Evolutionary conservation across 2,888 invertebrate genomes (phyloP).

Genomic region (Callosobruchus maculatus): DNA sequence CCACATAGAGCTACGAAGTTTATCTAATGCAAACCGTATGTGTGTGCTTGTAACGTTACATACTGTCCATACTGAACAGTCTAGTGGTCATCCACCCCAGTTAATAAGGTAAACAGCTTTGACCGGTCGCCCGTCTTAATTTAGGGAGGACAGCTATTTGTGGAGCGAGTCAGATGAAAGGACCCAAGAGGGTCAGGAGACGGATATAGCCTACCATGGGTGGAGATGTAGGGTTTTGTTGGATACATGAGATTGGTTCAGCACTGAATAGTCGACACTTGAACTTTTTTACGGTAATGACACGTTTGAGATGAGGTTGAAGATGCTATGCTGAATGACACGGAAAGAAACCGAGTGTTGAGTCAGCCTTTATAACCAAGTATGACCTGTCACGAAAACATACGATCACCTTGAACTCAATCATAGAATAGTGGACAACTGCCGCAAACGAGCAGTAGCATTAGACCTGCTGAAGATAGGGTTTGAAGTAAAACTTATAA

Average conservation of each 20-base stretch:
- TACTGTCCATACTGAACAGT: neutral
- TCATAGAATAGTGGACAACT: too few relatives aligned
- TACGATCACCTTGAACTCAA: too few relatives aligned
- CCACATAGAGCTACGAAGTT: neutral
- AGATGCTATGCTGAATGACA: too few relatives aligned
- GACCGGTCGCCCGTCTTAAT: neutral
- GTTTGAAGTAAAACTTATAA: too few relatives aligned
- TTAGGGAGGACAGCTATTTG: neutral
- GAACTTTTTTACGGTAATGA: too few relatives aligned
- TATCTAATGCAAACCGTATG: neutral
- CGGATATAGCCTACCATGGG: neutral
- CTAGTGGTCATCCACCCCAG: neutral
- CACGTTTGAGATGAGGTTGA: too few relatives aligned
- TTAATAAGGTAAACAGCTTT: neutral
- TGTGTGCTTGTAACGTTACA: neutral
- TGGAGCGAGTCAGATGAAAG: neutral
- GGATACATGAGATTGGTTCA: neutral
- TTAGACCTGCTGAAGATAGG: too few relatives aligned
- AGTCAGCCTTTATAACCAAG: too few relatives aligned
- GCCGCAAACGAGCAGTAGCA: too few relatives aligned
- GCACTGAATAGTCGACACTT: too few relatives aligned
- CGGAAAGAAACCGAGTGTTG: too few relatives aligned
- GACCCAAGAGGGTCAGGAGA: neutral
- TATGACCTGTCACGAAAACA: too few relatives aligned
- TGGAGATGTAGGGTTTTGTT: neutral